These are phyloP conservation scores for Lagorchestes hirsutus DNA, from an alignment of 2,797 vertebrate species.

Conservation along the genomic window DNA sequence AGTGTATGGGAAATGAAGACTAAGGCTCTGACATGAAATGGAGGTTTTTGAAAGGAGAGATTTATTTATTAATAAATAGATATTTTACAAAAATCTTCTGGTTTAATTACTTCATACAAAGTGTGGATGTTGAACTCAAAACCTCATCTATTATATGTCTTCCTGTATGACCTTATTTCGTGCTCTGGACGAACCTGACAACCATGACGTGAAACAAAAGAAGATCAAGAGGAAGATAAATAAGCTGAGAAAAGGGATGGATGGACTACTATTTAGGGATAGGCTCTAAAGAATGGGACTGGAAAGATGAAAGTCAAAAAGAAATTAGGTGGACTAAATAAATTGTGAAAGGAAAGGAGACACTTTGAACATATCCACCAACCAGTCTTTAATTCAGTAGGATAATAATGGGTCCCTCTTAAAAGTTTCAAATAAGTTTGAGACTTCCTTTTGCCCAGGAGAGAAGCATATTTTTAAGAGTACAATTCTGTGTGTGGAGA, in stretches of 20 bases:
- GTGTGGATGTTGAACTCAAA: not conserved
- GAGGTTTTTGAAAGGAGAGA: no score
- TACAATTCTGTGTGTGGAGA: no score
- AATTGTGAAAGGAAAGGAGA: not conserved
- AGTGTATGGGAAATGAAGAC: no score
- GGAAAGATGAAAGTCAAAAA: not conserved
- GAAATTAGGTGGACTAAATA: not conserved
- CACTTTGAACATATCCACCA: not conserved
- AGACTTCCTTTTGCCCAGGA: no score
- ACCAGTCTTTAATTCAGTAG: no score
- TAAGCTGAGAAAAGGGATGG: not conserved
- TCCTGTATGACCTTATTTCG: not conserved
- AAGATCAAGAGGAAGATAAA: not conserved
- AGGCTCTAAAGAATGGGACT: not conserved
- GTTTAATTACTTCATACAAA: conserved; percentile 3
- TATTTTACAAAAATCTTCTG: not conserved
- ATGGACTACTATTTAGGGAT: not conserved
- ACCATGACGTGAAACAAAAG: not conserved
- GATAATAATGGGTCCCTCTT: no score
- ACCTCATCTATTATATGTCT: not conserved
- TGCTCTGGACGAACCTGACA: not conserved
- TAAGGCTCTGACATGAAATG: no score
- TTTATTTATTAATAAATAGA: no score
- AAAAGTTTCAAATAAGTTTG: no score
- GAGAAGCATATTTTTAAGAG: no score